Conservation (phyloP, 2,113 vertebrate species). For the Podilymbus podiceps region DNA sequence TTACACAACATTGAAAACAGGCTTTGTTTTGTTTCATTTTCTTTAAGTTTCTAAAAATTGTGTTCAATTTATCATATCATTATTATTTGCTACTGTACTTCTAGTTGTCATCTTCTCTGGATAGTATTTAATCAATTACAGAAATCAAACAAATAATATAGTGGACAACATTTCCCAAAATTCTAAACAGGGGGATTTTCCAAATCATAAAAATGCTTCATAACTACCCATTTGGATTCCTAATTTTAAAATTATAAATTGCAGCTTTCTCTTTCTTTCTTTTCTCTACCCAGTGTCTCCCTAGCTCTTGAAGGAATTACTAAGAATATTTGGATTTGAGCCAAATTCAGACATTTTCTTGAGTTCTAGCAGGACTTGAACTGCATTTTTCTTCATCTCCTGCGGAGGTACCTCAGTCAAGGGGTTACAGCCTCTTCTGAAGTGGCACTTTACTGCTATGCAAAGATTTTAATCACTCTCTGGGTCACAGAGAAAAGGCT, state of each 20-base stretch:
- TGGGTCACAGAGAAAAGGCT: background rate
- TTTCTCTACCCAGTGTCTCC: background rate
- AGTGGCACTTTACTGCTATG: background rate
- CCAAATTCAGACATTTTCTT: background rate
- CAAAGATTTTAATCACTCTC: background rate
- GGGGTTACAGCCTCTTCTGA: background rate
- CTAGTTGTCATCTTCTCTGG: background rate
- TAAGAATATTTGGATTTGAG: background rate
- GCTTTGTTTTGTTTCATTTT: background rate
- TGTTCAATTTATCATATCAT: conserved; percentile 36
- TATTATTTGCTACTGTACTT: conserved; percentile 61
- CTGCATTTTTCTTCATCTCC: background rate
- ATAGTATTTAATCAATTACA: conserved; percentile 11
- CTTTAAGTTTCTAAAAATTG: background rate
- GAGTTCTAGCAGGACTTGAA: background rate
- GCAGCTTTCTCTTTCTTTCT: background rate
- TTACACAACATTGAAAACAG: background rate
- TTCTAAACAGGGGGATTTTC: background rate
- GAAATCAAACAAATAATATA: conserved; percentile 29
- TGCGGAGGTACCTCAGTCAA: background rate
- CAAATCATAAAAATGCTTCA: background rate
- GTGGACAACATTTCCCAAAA: background rate
- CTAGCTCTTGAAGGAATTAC: background rate
- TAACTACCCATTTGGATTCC: background rate
- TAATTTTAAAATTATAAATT: conserved; percentile 1